Base-by-base conservation (phyloP, 1,140 invertebrate genomes). In the Muscidifurax raptorellus region DNA sequence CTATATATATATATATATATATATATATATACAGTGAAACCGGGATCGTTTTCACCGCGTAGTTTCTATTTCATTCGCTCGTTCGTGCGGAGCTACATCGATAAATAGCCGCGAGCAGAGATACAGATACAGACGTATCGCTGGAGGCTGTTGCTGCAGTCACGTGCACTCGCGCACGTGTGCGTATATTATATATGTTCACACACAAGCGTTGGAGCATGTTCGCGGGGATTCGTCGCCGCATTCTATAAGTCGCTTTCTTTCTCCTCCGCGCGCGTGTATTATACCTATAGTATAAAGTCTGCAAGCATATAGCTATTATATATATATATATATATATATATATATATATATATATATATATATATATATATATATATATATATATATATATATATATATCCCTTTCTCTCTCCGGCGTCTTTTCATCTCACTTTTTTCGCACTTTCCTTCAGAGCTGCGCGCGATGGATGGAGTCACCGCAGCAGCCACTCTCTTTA, bases 161-260 rank as follows among this genome's bases (percentile, higher is more conserved):
- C 80, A 81, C 69, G 80, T 81, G 80, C 69, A 69, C 80, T 27
- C 7, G 27, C 80, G 67, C 80, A 81, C 80, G 80, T 81, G 80
- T 81, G 66, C 40, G 78, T 80, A 22, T 59, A n/a, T 59, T 44
- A 52, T 52, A 52, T 18, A 52, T 6, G 5, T 6, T 2, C 32
- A 32, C 32, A 32, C 32, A 32, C 32, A 32, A n/a, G 9, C 76
- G 32, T 64, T 64, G n/a, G 40, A 64, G 78, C 36, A 47, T 47
- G 40, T 22, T 69, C 18, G 2, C 22, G 59, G 47, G 59, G 77
- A 80, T 80, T 40, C 22, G 30, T 85, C 84, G 86, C 86, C 88
- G 87, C 88, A 85, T 83, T 80, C 67, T 78, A 81, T 83, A 47
- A 30, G 79, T 86, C 40, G 52, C 69, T 81, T 86, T 79, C 59